phyloP scores from a whole-genome alignment of 2,797 vertebrate species.

The Loriculus beryllinus region DNA sequence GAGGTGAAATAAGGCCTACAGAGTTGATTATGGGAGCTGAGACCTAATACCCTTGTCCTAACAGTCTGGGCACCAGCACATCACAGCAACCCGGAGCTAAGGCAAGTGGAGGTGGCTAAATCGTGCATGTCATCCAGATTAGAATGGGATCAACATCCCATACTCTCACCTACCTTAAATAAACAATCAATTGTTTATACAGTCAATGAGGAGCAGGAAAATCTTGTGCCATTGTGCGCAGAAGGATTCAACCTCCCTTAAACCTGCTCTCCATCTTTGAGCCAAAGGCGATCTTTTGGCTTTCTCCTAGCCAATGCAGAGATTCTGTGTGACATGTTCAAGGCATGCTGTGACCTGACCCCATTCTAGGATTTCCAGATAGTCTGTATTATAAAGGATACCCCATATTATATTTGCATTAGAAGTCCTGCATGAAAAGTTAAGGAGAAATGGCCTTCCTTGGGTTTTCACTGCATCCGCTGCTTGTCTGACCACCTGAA shows the following conservation, averaged over 20 bases:
- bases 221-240: background rate
- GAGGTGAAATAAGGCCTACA: background rate
- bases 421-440: background rate
- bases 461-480: background rate
- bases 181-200: background rate
- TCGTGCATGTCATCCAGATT: background rate
- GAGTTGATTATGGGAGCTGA: background rate
- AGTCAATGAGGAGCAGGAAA: background rate
- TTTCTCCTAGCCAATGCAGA: background rate
- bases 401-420: background rate
- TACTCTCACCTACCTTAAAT: background rate
- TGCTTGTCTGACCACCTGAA: background rate
- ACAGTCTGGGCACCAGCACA: background rate
- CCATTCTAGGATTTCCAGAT: background rate
- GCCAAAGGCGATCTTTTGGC: background rate
- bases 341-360: background rate
- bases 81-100: background rate
- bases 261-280: background rate
- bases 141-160: background rate
- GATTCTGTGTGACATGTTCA: background rate
- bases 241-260: background rate
- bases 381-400: background rate
- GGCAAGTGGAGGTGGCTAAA: background rate
- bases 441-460: background rate
- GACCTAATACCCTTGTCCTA: background rate